These are phyloP conservation scores for Oenanthe melanoleuca DNA, from an alignment of 2,113 vertebrate species.

Conservation along the genomic window DNA sequence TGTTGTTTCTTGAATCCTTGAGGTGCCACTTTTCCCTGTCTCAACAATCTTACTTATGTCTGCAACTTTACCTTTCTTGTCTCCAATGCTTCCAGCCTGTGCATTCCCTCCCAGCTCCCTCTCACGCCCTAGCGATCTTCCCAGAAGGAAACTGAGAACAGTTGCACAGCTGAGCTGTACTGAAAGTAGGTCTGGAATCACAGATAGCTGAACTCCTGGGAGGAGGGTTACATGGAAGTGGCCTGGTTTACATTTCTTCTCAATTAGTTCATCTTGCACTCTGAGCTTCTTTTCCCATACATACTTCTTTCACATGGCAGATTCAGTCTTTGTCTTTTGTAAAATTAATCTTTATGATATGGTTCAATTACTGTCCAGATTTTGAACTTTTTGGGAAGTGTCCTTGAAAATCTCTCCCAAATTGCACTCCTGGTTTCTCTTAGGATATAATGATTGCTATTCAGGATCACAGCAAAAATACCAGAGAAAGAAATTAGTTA, in stretches of 20 bases:
- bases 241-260: slow-evolving; percentile 46
- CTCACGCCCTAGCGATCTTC: slow-evolving; percentile 19
- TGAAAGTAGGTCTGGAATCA: slow-evolving; percentile 33
- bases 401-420: neutral
- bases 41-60: neutral
- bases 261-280: slow-evolving; percentile 16
- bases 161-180: neutral
- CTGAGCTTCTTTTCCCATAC: neutral
- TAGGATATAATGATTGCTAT: neutral
- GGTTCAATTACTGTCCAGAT: neutral
- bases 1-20: neutral
- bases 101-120: neutral
- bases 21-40: neutral
- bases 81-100: neutral
- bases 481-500: neutral
- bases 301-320: neutral
- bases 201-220: slow-evolving; percentile 21
- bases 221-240: slow-evolving; percentile 1
- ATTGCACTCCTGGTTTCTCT: neutral
- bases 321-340: neutral
- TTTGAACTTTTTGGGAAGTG: neutral
- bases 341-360: neutral
- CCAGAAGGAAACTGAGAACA: neutral
- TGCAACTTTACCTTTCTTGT: slow-evolving; percentile 1
- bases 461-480: neutral